Evolutionary conservation across 1,140 invertebrate species (phyloP), one percentile per base, ranked within the genome.

Genomic region (Ruditapes philippinarum): DNA sequence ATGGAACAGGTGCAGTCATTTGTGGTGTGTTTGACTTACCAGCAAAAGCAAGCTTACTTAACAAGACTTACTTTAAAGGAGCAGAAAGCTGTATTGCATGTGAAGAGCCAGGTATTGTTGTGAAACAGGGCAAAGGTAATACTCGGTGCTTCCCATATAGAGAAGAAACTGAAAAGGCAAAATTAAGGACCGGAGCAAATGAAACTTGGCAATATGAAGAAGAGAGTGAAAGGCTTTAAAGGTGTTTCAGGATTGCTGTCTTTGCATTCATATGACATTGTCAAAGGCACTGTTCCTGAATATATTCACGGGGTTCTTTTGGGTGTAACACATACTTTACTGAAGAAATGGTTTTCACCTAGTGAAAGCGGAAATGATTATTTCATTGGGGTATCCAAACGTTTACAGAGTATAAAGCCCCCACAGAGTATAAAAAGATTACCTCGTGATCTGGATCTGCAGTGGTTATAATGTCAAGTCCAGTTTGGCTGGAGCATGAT

Each of bases 361-460:
- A 79, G 38, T 36, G 17, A 49, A 31, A 60, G 76, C 62, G 49
- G 49, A 36, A 86, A 86, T 28, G 25, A 51, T 1, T 86, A 86
- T n/a, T 90, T 90, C 60, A 45, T 90, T 73, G 89, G 89, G 14
- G 70, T 89, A 54, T 89, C 88, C 28, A 28, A 45, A 28, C 57
- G 78, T 25, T 14, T 86, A 19, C 17, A 86, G 28, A 81, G n/a
- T 60, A 90, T 90, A 14, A 36, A 81, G n/a, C 76, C 89, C 22
- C 89, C 89, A 14, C 19, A 70, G 22, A 40, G 25, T 42, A 86
- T 90, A 42, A 82, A 90, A 73, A 70, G 82, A 25, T 28, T 90
- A 19, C 89, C 89, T 81, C 14, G 89, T 33, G 89, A 90, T 22
- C 40, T 90, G 11, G 89, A 86, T n/a, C n/a, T n/a, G 49, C n/a